Evolutionary conservation across 2,113 vertebrate genomes (phyloP), one percentile per base, ranked within the genome.

Genomic region (Eolophus roseicapilla): DNA sequence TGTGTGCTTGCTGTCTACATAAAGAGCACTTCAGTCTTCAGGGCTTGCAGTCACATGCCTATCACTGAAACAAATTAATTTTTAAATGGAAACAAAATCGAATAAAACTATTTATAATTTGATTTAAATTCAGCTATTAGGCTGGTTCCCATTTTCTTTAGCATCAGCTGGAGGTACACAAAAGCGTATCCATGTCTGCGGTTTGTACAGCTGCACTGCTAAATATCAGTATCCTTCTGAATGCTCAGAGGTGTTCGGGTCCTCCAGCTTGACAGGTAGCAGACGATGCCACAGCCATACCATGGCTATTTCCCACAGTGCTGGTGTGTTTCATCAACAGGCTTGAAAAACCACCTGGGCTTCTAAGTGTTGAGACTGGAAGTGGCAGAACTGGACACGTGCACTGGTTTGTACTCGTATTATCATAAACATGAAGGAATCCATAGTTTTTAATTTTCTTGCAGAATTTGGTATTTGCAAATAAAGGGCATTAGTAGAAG

Each of bases 1-100:
- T 94, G 52, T 80, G 46, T 53, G 71, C 62, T 65, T 79, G 71
- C 62, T 92, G 62, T 76, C 62, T 84, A 83, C 57, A 82, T 92
- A 96, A 92, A 96, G 65, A 94, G 70, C 89, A 85, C 91, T 96
- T 96, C 91, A 87, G 91, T 91, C 91, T 95, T 84, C 84, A 73
- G 86, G 90, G 83, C 81, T 82, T 89, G 89, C 86, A 90, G 80
- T 69, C 88, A 79, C 74, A 77, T 69, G 93, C 70, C 96, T 93
- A 82, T 73, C 70, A 63, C 49, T 53, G 89, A 89, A 93, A 29
- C 17, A 89, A 94, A 95, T 94, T 89, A 95, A 95, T 95, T 95
- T 83, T 92, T 52, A 96, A 96, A 95, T 96, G 91, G 92, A 95
- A 96, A 89, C 49, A 88, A 68, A 96, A 96, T 94, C 82, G 37